Evolutionary conservation across 2,113 vertebrate genomes (phyloP), one percentile per base, ranked within the genome.

Genomic region (Corydoras sp.): DNA sequence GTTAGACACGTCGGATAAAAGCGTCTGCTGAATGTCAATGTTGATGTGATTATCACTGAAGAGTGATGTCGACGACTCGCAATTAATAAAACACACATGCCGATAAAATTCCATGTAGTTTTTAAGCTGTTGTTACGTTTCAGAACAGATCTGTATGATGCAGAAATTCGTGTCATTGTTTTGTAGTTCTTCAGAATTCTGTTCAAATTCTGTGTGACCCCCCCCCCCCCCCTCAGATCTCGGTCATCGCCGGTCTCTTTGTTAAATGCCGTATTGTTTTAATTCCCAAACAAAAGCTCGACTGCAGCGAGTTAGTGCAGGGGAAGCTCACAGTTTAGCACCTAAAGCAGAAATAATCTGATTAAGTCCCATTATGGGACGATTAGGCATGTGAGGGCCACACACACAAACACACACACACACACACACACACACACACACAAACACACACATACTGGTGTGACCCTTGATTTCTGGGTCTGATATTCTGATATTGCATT

Each of bases 271-370:
- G 74, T 75, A 74, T 78, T 82, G 81, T 81, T 82, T 87, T 80
- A 76, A 83, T 75, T 69, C 74, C 61, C 79, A 78, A 78, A 89
- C 83, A 89, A 86, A 84, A 81, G 82, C 79, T 79, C 76, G 56
- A 60, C 70, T 77, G 79, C 81, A 75, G 81, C 82, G 84, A 74
- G 62, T 14, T 60, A 70, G 35, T 7, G 3, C 43, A 55, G 70
- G 54, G 54, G 61, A 32, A 35, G 73, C 61, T 58, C 43, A 67
- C 58, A 67, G 56, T 67, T 73, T 54, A 43, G 81, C 74, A 80
- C 72, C 67, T 80, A 79, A 78, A 71, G 63, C 69, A 72, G 74
- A 77, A 79, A 81, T 88, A 83, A 90, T 88, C 79, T 86, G 80
- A 88, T 86, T 83, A 81, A 71, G 63, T 77, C 69, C 71, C 77